Base-by-base conservation (phyloP, 30 jellyfish, hydroid and myxozoan species). In the Hydra vulgaris region DNA sequence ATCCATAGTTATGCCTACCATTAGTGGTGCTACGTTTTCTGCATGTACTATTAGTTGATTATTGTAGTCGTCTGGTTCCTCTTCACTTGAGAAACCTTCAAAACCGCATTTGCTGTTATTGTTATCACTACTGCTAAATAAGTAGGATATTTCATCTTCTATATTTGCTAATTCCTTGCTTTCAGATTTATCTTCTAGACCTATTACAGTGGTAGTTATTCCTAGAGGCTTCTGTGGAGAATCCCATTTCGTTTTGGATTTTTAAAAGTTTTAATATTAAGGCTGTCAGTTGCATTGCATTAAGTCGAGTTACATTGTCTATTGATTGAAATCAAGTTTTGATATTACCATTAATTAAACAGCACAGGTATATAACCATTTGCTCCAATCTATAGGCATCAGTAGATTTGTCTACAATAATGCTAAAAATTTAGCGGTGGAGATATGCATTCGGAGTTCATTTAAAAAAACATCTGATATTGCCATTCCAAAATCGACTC, bases 21-120 rank as follows among this genome's bases (percentile, higher is more conserved):
- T n/a, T n/a, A n/a, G n/a, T n/a, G n/a, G n/a, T n/a, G n/a, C n/a
- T n/a, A n/a, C n/a, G n/a, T n/a, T n/a, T n/a, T n/a, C n/a, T n/a
- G n/a, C n/a, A n/a, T n/a, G n/a, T n/a, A n/a, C n/a, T n/a, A n/a
- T n/a, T n/a, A n/a, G n/a, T n/a, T n/a, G n/a, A n/a, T n/a, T n/a
- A n/a, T n/a, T n/a, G n/a, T n/a, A n/a, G 71, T 56, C n/a, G 71
- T 56, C 71, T n/a, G 71, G 71, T 56, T 56, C 71, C n/a, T 56
- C 71, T 56, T 56, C 71, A 15, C n/a, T 56, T n/a, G n/a, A n/a
- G n/a, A n/a, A n/a, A n/a, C 71, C n/a, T 56, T 15, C n/a, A 56
- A 15, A 56, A 56, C n/a, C 71, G 71, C 71, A n/a, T 56, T 56
- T n/a, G 71, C n/a, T 56, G 71, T n/a, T 56, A 56, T 56, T n/a